phyloP scores from a whole-genome alignment of 2,888 invertebrate species.

The Ennomos erosarius region DNA sequence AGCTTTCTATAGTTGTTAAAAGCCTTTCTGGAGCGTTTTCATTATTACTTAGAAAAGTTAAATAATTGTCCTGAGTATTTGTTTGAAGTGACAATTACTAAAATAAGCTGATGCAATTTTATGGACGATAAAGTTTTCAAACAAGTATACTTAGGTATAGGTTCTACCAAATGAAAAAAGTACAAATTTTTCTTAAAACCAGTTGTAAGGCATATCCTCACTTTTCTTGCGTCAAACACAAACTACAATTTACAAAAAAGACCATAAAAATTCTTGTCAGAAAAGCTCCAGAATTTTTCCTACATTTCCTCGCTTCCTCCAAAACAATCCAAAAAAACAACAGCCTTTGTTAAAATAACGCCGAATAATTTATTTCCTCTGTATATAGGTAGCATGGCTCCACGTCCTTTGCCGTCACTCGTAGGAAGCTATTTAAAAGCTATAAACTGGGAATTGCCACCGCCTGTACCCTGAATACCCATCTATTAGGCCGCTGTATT shows the following conservation, averaged over 20 bases:
- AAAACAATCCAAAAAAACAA: conserved; percentile 28
- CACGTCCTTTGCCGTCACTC: conserved; percentile 39
- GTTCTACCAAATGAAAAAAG: no score
- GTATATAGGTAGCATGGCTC: conserved; percentile 37
- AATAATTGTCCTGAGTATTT: no score
- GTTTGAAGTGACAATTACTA: no score
- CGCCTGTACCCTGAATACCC: conserved; percentile 33
- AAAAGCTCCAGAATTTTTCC: conserved; percentile 9
- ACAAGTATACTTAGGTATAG: no score
- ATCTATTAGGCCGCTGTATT: conserved; percentile 33
- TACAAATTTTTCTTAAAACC: neutral
- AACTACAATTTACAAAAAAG: neutral
- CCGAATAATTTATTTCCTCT: conserved; percentile 33
- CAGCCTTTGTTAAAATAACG: conserved; percentile 32
- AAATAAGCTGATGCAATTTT: no score
- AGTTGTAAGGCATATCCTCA: no score
- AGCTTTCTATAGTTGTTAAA: neutral
- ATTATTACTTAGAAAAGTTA: neutral
- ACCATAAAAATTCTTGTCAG: neutral
- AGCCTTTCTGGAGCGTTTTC: neutral
- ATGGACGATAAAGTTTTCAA: no score
- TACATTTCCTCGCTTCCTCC: neutral
- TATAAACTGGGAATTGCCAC: conserved; percentile 44
- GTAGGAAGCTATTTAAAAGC: conserved; percentile 46
- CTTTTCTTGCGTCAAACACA: neutral